Evolutionary conservation across 2,113 vertebrate species (phyloP).

Genomic region (Muscicapa adusta): DNA sequence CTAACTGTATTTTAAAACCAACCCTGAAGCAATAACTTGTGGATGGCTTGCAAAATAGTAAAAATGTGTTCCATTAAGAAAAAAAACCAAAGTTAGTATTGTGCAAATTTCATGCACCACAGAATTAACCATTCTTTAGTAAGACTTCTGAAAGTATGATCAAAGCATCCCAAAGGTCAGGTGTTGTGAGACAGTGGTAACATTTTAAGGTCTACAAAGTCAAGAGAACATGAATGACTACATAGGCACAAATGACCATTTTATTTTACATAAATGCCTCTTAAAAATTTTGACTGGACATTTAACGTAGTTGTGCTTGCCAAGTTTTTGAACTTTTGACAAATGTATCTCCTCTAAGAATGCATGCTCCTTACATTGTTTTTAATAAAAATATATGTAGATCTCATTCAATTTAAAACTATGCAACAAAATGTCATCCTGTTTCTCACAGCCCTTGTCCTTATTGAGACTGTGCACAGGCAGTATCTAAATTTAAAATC

Average conservation of each 20-base stretch:
- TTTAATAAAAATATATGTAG: background rate
- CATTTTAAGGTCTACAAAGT: background rate
- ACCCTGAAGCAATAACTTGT: background rate
- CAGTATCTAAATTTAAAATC: background rate
- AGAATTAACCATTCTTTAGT: background rate
- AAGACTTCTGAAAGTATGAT: background rate
- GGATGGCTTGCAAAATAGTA: constrained; percentile 35
- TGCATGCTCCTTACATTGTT: background rate
- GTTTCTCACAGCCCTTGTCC: background rate
- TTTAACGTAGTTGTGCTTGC: background rate
- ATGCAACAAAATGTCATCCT: background rate
- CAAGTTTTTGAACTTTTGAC: background rate
- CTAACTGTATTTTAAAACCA: constrained; percentile 50
- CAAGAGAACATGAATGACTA: background rate
- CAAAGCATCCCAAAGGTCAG: background rate
- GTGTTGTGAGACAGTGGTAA: background rate
- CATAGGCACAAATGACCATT: background rate
- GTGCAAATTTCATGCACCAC: background rate
- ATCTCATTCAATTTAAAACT: constrained; percentile 6
- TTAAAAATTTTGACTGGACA: background rate
- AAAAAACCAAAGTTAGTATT: background rate
- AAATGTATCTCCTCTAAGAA: background rate
- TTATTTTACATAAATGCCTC: background rate
- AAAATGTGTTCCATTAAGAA: constrained; percentile 28
- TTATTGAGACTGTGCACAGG: background rate